Evolutionary conservation across 1,140 invertebrate genomes (phyloP), one percentile per base, ranked within the genome.

Genomic region (Macrobrachium rosenbergii): DNA sequence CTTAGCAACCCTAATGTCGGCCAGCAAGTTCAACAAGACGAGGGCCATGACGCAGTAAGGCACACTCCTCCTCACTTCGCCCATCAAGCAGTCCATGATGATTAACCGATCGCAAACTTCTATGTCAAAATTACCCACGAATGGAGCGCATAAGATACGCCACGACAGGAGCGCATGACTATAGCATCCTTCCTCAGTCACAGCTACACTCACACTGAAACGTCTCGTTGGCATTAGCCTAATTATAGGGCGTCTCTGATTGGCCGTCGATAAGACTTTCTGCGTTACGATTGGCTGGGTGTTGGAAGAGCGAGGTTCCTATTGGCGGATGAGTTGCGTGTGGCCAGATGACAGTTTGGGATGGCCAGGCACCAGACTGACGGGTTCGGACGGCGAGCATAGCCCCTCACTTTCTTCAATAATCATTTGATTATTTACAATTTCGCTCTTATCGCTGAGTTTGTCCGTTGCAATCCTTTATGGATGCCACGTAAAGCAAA

Each of bases 191-290:
- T n/a, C 2, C 83, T 37, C 83, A 0, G 52, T 43, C 83, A 86
- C 83, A 72, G 83, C 45, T 28, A 52, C 37, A 79, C 43, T 79
- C 77, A 77, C 64, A 86, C 83, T 86, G 64, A 69, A 69, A 63
- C 43, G 76, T 67, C 83, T 64, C 37, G 5, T 45, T 52, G 75
- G 60, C 59, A 67, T 69, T 86, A 69, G 77, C 77, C 83, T 80
- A 86, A 86, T 86, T 86, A 86, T 86, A 80, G 52, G 77, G 28
- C 77, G 63, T 60, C 77, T 37, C 64, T 85, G 83, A 79, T 86
- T 80, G 83, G 83, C 52, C 83, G 52, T 64, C 76, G 83, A 86
- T 86, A 86, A 86, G 60, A 78, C 37, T 28, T 72, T 17, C 63
- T 52, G 75, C 23, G 73, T 86, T 86, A 79, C 73, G 23, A 86